Evolutionary conservation across 2,113 vertebrate genomes (phyloP), one percentile per base, ranked within the genome.

Genomic region (Scolopax mira): DNA sequence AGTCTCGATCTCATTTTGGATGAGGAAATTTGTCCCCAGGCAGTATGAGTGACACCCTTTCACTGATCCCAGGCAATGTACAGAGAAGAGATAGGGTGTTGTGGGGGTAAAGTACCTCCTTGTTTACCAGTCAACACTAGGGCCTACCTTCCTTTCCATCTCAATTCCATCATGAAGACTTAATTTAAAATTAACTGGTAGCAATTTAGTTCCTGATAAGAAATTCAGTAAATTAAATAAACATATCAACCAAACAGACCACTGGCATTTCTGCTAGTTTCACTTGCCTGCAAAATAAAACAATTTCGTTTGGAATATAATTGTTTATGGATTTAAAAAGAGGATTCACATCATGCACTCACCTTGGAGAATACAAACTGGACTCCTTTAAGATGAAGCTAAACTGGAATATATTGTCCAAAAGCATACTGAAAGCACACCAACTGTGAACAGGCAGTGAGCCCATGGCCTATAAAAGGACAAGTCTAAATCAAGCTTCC

Each of bases 61-160:
- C 21, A 44, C 17, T 25, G 30, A 55, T 27, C 8, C 71, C 13
- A 67, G 9, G 11, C 7, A 4, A 28, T 15, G 2, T 31, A 64
- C 4, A 66, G 23, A 65, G 31, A 85, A 77, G 13, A 78, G n/a
- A 25, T 3, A 10, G 23, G 46, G 7, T 77, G 28, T 16, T 74
- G 30, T 1, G 0, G 7, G 3, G 9, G 9, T 6, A n/a, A 74
- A 54, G 9, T 15, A 46, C 13, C 25, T 9, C 22, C 18, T 57
- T 42, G 25, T 49, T 91, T 65, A 31, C 48, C 35, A 79, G 33
- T 80, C 30, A 88, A 11, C 18, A 31, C 4, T 55, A 85, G 33
- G 51, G 66, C 28, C 7, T 52, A 35, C 21, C 7, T 28, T 39
- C 30, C 4, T 82, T 84, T 74, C n/a, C 18, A 48, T 57, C 41